A percentile compares a stretch with the other conserved stretches of the same genome.
phyloP scores from a whole-genome alignment of 1,140 invertebrate species.

The Drosophila novamexicana region DNA sequence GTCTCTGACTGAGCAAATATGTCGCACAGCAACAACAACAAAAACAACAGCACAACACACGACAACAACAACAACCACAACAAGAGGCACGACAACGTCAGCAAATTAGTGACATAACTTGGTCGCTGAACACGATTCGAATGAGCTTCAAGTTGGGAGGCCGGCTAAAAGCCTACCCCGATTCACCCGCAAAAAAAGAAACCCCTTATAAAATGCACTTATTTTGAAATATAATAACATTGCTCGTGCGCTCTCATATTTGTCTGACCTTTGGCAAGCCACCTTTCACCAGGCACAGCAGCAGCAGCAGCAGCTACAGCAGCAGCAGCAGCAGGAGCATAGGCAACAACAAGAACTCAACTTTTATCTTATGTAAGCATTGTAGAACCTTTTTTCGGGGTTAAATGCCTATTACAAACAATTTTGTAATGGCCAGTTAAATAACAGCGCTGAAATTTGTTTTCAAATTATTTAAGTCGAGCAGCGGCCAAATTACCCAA shows the following conservation, averaged over 20 bases:
- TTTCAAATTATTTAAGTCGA: constrained; percentile 82
- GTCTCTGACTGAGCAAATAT: constrained; percentile 59
- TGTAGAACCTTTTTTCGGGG: constrained; percentile 51
- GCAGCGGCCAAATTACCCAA: constrained; percentile 72
- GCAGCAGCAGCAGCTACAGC: constrained; percentile 4
- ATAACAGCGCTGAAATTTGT: constrained; percentile 76
- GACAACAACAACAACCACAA: constrained; percentile 9
- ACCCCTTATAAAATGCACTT: constrained; percentile 59
- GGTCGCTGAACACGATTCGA: constrained; percentile 63
- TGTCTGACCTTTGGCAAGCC: constrained; percentile 64
- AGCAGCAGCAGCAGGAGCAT: not conserved
- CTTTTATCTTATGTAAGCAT: constrained; percentile 57
- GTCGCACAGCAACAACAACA: constrained; percentile 47
- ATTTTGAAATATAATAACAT: constrained; percentile 71
- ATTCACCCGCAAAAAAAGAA: not conserved
- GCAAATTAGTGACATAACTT: constrained; percentile 81
- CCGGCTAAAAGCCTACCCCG: not conserved
- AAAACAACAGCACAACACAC: not conserved
- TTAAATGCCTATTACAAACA: constrained; percentile 77
- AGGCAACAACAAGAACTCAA: constrained; percentile 9
- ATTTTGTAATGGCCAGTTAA: constrained; percentile 78
- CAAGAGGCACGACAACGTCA: constrained; percentile 66
- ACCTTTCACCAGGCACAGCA: constrained; percentile 66
- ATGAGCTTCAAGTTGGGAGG: constrained; percentile 60
- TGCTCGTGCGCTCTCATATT: constrained; percentile 78